phyloP scores from a whole-genome alignment of 2,888 invertebrate species.

The Hemistola chrysoprasaria region DNA sequence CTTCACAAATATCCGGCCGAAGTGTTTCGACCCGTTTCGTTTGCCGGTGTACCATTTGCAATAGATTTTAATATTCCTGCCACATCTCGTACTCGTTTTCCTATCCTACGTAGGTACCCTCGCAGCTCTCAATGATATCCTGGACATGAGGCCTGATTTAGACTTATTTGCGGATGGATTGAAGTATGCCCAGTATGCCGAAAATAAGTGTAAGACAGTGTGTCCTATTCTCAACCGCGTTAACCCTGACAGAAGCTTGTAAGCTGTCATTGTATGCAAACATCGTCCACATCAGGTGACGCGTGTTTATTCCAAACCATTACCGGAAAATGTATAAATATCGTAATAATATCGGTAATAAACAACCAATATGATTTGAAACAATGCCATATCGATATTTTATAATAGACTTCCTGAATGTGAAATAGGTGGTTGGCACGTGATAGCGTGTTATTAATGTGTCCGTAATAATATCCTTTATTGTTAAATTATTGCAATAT shows the following conservation, averaged over 20 bases:
- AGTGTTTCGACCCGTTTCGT: too few relatives aligned
- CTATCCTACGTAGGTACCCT: too few relatives aligned
- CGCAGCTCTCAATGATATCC: too few relatives aligned
- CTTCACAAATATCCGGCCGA: too few relatives aligned
- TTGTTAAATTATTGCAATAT: neutral
- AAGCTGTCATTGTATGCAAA: constrained; percentile 76
- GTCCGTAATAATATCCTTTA: neutral
- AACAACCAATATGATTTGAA: constrained; percentile 2
- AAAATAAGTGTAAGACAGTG: neutral
- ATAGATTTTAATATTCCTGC: too few relatives aligned
- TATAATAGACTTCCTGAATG: constrained; percentile 14
- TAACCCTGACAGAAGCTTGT: constrained; percentile 49
- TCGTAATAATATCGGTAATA: constrained; percentile 13
- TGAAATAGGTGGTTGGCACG: constrained; percentile 7
- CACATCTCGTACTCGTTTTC: too few relatives aligned
- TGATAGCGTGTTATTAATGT: constrained; percentile 8
- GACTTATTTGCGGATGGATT: too few relatives aligned
- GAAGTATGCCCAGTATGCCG: too few relatives aligned
- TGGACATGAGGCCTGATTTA: too few relatives aligned
- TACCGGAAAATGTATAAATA: constrained; percentile 29
- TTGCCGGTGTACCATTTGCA: too few relatives aligned
- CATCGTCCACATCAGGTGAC: constrained; percentile 49
- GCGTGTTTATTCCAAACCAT: constrained; percentile 33
- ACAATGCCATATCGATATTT: constrained; percentile 7
- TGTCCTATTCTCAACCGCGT: constrained; percentile 7